Base-by-base conservation (phyloP, 2,888 invertebrate species). In the Drosophila robusta region DNA sequence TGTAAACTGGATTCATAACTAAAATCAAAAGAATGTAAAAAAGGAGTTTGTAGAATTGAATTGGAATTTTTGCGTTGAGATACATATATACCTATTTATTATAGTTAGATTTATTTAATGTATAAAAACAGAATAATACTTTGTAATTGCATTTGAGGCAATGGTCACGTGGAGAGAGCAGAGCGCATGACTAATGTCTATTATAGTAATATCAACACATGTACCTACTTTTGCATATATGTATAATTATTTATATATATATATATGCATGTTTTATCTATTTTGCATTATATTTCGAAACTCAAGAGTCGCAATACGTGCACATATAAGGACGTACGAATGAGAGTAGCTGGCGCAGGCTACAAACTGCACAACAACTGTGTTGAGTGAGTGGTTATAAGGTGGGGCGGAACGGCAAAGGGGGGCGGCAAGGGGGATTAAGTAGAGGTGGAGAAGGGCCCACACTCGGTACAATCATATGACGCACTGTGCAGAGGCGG, bases 211-310 rank as follows among this genome's bases (percentile, higher is more conserved):
- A 32, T 32, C 42, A 22, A 42, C 41, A 18, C 9, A 34, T 16
- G 9, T 29, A n/a, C 3, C 11, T 16, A 42, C 12, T 12, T 11
- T 2, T 29, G 22, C 6, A n/a, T 3, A 9, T 3, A 32, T 11
- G 11, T 1, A n/a, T 12, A 22, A 1, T 12, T 2, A n/a, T 44
- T 39, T 38, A 46, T 38, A 14, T 24, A 29, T 11, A 11, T 32
- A 29, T 45, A 42, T 50, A 8, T 50, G 38, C 29, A 4, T 58
- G 24, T 51, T 67, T 73, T 70, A 70, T 72, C 67, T 72, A 70
- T 58, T 72, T 42, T 52, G 58, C 51, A 58, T 72, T 72, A 58
- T 65, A 47, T 69, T 68, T 42, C 58, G 49, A 52, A 65, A 54
- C 49, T 44, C 58, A 46, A 71, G 57, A 57, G 50, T 42, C 50